These are phyloP conservation scores for Maccullochella peelii DNA, from an alignment of 2,113 vertebrate genomes.

Conservation along the genomic window DNA sequence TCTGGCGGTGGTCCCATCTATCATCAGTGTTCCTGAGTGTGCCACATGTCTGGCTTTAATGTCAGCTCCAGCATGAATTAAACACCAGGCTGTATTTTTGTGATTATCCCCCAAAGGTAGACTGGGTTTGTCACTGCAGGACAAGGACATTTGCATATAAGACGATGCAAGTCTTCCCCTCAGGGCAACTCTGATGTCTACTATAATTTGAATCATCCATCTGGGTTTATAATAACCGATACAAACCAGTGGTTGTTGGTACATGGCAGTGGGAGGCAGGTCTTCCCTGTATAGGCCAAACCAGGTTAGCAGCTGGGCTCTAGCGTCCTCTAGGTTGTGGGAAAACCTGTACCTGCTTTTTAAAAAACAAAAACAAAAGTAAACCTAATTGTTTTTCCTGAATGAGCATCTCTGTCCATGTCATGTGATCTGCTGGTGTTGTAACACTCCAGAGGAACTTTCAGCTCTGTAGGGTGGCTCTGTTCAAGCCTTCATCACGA, in stretches of 20 bases:
- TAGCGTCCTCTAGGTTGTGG: background rate
- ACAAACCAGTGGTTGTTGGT: constrained; percentile 31
- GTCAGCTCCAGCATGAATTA: constrained; percentile 28
- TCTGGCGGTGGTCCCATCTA: constrained; percentile 41
- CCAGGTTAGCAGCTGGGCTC: background rate
- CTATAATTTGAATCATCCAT: constrained; percentile 40
- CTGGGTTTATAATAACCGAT: constrained; percentile 3
- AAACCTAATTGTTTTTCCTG: background rate
- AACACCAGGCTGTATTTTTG: constrained; percentile 25
- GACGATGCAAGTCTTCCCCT: background rate
- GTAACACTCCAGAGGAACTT: constrained; percentile 1
- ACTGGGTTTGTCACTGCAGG: constrained; percentile 13
- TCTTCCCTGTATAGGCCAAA: background rate
- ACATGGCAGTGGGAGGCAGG: background rate
- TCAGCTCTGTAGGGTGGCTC: constrained; percentile 13
- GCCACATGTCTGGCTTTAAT: constrained; percentile 19
- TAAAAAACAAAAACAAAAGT: too few species aligned
- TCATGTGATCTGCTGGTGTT: constrained; percentile 13
- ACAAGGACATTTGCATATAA: constrained; percentile 33
- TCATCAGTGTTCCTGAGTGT: constrained; percentile 38
- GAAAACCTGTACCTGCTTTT: background rate
- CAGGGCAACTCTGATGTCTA: background rate
- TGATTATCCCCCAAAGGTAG: constrained; percentile 16
- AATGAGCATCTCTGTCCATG: background rate
- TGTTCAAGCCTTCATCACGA: constrained; percentile 14